phyloP scores from a whole-genome alignment of 2,888 invertebrate genomes.

The Zaprionus lineosus region DNA sequence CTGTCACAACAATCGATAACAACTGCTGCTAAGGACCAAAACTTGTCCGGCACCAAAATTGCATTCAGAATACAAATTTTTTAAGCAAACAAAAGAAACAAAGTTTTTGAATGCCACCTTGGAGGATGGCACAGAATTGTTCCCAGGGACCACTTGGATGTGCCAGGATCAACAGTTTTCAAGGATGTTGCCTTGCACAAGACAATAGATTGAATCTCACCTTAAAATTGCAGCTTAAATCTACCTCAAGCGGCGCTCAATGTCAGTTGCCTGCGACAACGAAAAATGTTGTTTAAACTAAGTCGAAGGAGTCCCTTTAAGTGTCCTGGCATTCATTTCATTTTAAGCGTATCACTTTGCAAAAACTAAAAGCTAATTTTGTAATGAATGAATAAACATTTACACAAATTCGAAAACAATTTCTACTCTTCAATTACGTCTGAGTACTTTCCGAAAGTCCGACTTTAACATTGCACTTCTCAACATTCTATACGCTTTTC shows the following conservation, averaged over 20 bases:
- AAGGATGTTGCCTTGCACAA: too few species aligned
- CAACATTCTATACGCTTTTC: slow-evolving; percentile 22
- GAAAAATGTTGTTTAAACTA: too few species aligned
- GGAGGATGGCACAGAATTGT: too few species aligned
- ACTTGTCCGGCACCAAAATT: slow-evolving; percentile 8
- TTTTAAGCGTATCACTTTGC: background rate
- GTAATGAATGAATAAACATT: slow-evolving; percentile 44
- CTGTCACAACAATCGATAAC: slow-evolving; percentile 54
- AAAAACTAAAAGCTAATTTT: slow-evolving; percentile 19
- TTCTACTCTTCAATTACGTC: slow-evolving; percentile 16
- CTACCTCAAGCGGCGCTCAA: too few species aligned
- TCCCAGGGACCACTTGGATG: too few species aligned
- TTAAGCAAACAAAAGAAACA: background rate
- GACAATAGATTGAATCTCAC: too few species aligned
- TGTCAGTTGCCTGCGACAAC: too few species aligned
- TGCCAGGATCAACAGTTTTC: too few species aligned
- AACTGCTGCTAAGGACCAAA: slow-evolving; percentile 9
- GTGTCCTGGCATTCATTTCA: too few species aligned
- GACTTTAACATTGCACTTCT: slow-evolving; percentile 27
- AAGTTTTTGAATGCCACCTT: too few species aligned
- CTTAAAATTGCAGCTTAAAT: too few species aligned
- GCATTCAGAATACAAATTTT: slow-evolving; percentile 7
- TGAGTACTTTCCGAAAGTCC: background rate
- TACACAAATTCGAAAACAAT: slow-evolving; percentile 16
- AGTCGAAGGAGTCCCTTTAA: too few species aligned